Base-by-base conservation (phyloP, 1,140 invertebrate genomes). In the Popillia japonica region DNA sequence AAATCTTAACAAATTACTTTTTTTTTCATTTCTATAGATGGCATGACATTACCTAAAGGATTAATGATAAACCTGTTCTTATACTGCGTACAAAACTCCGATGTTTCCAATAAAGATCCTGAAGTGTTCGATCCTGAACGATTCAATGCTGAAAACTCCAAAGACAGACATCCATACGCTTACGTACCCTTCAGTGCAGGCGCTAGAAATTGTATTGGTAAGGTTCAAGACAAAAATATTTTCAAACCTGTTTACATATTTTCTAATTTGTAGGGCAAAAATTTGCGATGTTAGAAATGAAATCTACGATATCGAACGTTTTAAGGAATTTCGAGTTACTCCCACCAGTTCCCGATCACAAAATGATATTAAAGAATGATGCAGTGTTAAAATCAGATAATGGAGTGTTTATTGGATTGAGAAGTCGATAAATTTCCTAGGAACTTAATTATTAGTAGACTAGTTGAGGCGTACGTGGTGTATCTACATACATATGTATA, bases 201-300 rank as follows among this genome's bases (percentile, higher is more conserved):
- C 44, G 8, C 41, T 42, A 75, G 73, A 23, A 75, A 75, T 23
- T 75, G 73, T 10, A 75, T 75, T 14, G 73, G 73, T 75, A 75
- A 44, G 27, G 22, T 41, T 27, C 76, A 17, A 77, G 4, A 76
- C 34, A 14, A 17, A 40, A 10, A 34, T 41, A 40, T 11, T 9
- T 75, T 10, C 34, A 14, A n/a, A n/a, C n/a, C n/a, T 10, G 22
- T 40, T 23, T 10, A 75, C 14, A 11, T 3, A 59, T 23, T 34
- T 40, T 80, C n/a, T 44, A 68, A 64, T 83, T n/a, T 86, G 20
- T 79, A 91, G 93, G 93, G 55, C 93, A 94, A 85, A 94, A 92
- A 85, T 95, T 95, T 86, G 94, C 94, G 6, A 88, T 93, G 85
- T 83, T 94, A 79, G 94, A 96, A 87, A 90, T 92, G 84, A 96